These are phyloP conservation scores for Microcebus tavaratra DNA, from an alignment of 2,113 vertebrate genomes.

Conservation along the genomic window DNA sequence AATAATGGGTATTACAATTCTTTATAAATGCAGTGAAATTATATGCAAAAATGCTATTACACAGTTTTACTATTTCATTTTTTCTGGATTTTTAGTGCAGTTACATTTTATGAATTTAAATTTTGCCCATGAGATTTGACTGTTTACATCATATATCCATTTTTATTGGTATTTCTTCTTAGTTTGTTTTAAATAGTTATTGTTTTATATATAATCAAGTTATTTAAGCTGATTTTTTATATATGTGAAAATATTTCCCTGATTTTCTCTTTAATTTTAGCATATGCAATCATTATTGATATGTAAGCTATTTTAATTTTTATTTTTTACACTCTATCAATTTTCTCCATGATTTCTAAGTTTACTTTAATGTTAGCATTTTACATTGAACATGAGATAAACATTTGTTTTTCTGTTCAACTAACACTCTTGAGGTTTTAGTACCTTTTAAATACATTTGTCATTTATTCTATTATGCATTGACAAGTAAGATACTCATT, in stretches of 20 bases:
- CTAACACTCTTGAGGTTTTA: neutral
- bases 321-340: neutral
- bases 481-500: neutral
- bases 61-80: neutral
- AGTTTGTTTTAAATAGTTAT: neutral
- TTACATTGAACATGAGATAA: neutral
- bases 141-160: neutral
- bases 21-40: neutral
- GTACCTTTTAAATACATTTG: neutral
- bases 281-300: neutral
- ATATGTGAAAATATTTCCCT: neutral
- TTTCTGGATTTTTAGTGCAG: neutral
- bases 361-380: neutral
- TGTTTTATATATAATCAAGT: neutral
- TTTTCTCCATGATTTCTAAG: neutral
- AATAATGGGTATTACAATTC: neutral
- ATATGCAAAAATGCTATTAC: neutral
- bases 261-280: neutral
- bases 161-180: neutral
- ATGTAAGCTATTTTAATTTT: neutral
- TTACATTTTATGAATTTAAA: constrained; percentile 25
- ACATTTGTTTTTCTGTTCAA: neutral
- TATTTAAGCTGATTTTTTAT: neutral
- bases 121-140: neutral
- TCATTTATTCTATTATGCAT: neutral